phyloP scores from a whole-genome alignment of 1,140 invertebrate genomes.

The Halictus rubicundus region DNA sequence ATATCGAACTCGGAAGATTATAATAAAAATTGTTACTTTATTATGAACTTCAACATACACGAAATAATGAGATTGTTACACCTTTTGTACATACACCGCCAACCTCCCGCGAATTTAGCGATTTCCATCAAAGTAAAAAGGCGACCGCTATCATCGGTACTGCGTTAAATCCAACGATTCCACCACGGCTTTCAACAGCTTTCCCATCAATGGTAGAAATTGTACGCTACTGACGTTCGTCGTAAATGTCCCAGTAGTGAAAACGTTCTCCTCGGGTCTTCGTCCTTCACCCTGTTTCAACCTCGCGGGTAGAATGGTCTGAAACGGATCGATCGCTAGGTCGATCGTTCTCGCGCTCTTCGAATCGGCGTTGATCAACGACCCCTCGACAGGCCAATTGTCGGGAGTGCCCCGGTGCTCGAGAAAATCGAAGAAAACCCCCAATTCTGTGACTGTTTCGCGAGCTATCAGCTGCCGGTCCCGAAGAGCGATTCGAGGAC shows the following conservation, averaged over 20 bases:
- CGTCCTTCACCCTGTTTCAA: constrained; percentile 49
- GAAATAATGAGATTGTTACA: constrained; percentile 5
- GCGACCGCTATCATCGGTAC: constrained; percentile 68
- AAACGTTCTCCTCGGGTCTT: constrained; percentile 57
- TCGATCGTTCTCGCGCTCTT: constrained; percentile 63
- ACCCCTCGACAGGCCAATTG: constrained; percentile 61
- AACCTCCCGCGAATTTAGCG: no score
- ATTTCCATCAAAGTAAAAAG: neutral
- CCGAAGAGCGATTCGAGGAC: constrained; percentile 73
- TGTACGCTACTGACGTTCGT: constrained; percentile 62
- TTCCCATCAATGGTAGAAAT: constrained; percentile 74
- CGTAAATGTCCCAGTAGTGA: constrained; percentile 74
- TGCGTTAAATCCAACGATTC: constrained; percentile 76
- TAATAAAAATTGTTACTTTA: constrained; percentile 37
- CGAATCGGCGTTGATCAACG: constrained; percentile 69
- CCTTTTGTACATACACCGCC: neutral
- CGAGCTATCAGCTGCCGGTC: constrained; percentile 78
- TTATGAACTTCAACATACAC: constrained; percentile 5
- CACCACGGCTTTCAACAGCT: constrained; percentile 76
- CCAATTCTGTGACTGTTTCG: constrained; percentile 77
- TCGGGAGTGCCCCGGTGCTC: constrained; percentile 68
- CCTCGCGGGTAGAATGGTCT: constrained; percentile 67
- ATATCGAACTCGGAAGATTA: neutral
- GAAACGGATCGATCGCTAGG: constrained; percentile 43
- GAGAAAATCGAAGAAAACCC: constrained; percentile 78